Percentiles rank a stretch among this genome's conserved stretches.
These are phyloP conservation scores for Dione vanillae DNA, from an alignment of 2,888 invertebrate species.

Conservation along the genomic window DNA sequence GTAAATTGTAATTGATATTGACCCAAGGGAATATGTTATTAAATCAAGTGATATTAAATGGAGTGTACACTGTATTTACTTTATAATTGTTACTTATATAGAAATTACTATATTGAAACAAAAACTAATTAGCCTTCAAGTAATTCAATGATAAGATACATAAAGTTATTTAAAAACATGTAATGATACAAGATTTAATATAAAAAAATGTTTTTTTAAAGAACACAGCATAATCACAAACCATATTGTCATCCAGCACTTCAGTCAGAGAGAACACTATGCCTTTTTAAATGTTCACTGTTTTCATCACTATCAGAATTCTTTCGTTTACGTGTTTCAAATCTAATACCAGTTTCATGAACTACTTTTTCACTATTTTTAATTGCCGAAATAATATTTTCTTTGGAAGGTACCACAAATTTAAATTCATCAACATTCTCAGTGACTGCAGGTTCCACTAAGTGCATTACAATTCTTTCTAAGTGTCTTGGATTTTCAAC, in stretches of 20 bases:
- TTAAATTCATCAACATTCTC: conserved; percentile 71
- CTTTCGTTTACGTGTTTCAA: conserved; percentile 75
- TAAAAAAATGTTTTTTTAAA: not conserved
- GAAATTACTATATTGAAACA: not conserved
- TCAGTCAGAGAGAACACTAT: conserved; percentile 53
- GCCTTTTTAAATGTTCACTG: conserved; percentile 67
- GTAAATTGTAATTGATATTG: no score
- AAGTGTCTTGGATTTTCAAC: conserved; percentile 89
- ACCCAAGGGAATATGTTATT: no score
- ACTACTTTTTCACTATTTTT: conserved; percentile 78
- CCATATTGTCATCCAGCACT: conserved; percentile 1
- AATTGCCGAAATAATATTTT: conserved; percentile 77
- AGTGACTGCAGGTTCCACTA: conserved; percentile 75
- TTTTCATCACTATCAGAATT: conserved; percentile 62
- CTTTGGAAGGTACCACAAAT: conserved; percentile 75
- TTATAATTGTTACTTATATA: not conserved
- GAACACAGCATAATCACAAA: conserved; percentile 7
- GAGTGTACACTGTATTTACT: not conserved
- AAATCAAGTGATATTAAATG: no score
- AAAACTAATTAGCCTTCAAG: not conserved
- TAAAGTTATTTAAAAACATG: not conserved
- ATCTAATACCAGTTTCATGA: conserved; percentile 73
- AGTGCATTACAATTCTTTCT: conserved; percentile 88
- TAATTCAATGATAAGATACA: not conserved
- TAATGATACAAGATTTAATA: conserved; percentile 2